Evolutionary conservation across 2,113 vertebrate species (phyloP).

Genomic region (Ceuthmochares aereus): DNA sequence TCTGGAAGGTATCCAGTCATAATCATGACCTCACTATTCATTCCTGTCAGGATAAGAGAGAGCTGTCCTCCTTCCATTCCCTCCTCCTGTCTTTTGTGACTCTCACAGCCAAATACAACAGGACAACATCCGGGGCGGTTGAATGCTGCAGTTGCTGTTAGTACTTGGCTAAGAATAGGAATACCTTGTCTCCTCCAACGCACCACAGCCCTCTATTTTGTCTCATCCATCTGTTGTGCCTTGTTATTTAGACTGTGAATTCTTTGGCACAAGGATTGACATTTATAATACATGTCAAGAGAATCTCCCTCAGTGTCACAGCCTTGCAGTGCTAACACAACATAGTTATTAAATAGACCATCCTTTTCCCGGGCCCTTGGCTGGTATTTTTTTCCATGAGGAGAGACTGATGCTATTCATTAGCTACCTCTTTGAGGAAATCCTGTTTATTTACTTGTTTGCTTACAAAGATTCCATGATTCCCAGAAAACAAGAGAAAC

Average conservation of each 20-base stretch:
- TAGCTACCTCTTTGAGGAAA: not conserved
- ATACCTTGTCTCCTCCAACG: conserved; percentile 10
- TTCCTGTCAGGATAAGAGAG: not conserved
- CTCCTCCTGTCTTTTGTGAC: not conserved
- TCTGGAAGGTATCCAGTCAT: not conserved
- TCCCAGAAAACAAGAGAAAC: not conserved
- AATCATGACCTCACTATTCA: not conserved
- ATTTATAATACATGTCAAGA: conserved; percentile 7
- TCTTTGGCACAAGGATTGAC: not conserved
- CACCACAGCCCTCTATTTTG: conserved; percentile 10
- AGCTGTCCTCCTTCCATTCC: not conserved
- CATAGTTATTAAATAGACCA: not conserved
- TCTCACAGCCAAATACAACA: not conserved
- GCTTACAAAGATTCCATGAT: not conserved
- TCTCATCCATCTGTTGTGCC: conserved; percentile 31
- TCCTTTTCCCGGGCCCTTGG: not conserved
- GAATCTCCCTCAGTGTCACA: not conserved
- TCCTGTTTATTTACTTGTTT: not conserved
- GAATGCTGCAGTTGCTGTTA: not conserved
- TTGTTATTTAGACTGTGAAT: conserved; percentile 38
- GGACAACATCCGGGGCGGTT: not conserved
- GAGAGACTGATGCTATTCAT: not conserved
- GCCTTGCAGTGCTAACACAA: not conserved
- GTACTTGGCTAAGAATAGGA: not conserved
- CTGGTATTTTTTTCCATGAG: not conserved